Base-by-base conservation (phyloP, 2,113 vertebrate genomes). In the Aegotheles bennettii region DNA sequence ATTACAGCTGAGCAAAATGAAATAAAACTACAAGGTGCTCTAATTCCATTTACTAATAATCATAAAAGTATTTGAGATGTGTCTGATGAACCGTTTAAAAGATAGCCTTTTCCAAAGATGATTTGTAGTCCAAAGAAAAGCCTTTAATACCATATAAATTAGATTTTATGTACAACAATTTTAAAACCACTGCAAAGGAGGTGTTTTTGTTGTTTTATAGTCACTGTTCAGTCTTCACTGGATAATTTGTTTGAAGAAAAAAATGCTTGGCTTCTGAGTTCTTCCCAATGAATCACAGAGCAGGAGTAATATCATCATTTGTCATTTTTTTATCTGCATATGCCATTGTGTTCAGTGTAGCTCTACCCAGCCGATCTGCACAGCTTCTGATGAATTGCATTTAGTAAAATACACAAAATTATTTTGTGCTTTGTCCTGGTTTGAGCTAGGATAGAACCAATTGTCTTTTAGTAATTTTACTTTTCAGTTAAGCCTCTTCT, bases 1-100 rank as follows among this genome's bases (percentile, higher is more conserved):
- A 93, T 95, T 84, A 90, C 2, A 10, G n/a, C 53, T 61, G 53
- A 75, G 68, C 36, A 86, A 92, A 92, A 88, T 38, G 43, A 60
- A 94, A 92, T 95, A 92, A 93, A 94, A 90, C 86, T 84, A 93
- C 83, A 75, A 85, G 74, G 91, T 86, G 74, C 70, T 91, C 77
- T 94, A 96, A 96, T 94, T 94, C 90, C 85, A 94, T 94, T 96
- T 94, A 93, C 53, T 38, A 89, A 94, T 92, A 96, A 80, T 92
- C 79, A 70, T 93, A 80, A 87, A 96, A 95, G 75, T 65, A 48
- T 91, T 93, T 76, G 69, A 96, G 90, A 93, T 91, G 89, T 47
- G 3, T 73, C 90, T 93, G 64, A 91, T 64, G 85, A 91, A 96
- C 83, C 48, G 0, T 45, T 90, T 59, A 89, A 70, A 93, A 73